Conservation (phyloP, 2,797 vertebrate genomes). For the Scolopax rusticola region DNA sequence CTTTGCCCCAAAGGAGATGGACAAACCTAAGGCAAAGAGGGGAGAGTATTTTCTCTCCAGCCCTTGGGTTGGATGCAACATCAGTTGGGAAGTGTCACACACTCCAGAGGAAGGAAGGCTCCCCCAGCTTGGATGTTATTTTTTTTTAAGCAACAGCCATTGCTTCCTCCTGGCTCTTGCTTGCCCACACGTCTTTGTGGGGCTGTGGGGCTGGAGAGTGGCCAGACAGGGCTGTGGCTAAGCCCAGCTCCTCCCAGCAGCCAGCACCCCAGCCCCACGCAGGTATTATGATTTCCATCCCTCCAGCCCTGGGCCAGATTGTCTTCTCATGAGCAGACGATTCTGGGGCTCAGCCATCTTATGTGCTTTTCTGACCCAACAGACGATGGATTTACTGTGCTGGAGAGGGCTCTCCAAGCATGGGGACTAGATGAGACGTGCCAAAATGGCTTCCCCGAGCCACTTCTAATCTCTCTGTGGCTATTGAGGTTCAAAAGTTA, state of each 20-base stretch:
- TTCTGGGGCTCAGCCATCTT: neutral
- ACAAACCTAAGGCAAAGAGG: neutral
- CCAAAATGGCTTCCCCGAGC: neutral
- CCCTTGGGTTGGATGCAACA: neutral
- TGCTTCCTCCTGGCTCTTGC: neutral
- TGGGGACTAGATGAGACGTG: neutral
- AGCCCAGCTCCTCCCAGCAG: neutral
- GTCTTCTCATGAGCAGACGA: neutral
- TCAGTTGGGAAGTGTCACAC: neutral
- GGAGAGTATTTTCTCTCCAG: neutral
- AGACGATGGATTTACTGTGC: neutral
- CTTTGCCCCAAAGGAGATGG: neutral
- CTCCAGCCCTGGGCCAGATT: neutral
- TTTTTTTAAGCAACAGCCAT: neutral
- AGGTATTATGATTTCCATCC: neutral
- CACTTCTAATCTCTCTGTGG: neutral
- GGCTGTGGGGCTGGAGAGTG: neutral
- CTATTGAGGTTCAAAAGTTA: neutral
- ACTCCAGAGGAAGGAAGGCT: neutral
- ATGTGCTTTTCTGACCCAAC: neutral
- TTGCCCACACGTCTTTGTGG: neutral
- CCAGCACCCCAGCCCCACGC: neutral
- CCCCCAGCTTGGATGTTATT: accelerated
- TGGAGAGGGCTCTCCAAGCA: neutral
- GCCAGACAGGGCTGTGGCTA: neutral